Evolutionary conservation across 2,888 invertebrate genomes (phyloP), one percentile per base, ranked within the genome.

Genomic region (Himalopsyche kuldschensis): DNA sequence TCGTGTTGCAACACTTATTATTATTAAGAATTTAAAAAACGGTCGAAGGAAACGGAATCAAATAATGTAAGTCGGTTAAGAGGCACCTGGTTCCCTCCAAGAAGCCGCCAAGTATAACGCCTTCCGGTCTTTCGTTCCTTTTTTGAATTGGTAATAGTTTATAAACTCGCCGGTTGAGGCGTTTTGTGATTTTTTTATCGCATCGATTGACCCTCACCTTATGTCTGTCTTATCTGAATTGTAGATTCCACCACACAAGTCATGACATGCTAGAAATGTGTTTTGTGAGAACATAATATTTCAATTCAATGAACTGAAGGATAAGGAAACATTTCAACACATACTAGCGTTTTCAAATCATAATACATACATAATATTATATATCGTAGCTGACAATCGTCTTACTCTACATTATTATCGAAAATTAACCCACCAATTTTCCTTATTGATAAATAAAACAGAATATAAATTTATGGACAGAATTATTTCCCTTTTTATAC

Each of bases 41-140:
- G 20, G 78, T 24, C 46, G 17, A 77, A 82, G 85, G 85, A 85
- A 85, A 85, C 85, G 81, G 85, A 85, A 82, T 85, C 82, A 82
- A 84, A 85, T 82, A 55, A 55, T 69, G 79, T 84, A 78, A 82
- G 82, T 80, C 85, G 78, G 82, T 82, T 84, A 80, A 82, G 55
- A 80, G 80, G 82, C 85, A 85, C 85, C 85, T 85, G 85, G 85
- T 83, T 85, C 84, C 84, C 82, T 47, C 69, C 84, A 81, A 85
- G 85, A 84, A 80, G 82, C 82, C 79, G 48, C 82, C 84, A 35
- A 85, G 81, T 85, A 84, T 83, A 83, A 84, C 85, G 82, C 85
- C 85, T 85, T 85, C 85, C 85, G 85, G 85, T 82, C 83, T 31
- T 46, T 55, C 76, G 80, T 75, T 79, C 79, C 84, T 81, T 55